Evolutionary conservation across 2,797 vertebrate species (phyloP), one percentile per base, ranked within the genome.

Genomic region (Bradypus variegatus): DNA sequence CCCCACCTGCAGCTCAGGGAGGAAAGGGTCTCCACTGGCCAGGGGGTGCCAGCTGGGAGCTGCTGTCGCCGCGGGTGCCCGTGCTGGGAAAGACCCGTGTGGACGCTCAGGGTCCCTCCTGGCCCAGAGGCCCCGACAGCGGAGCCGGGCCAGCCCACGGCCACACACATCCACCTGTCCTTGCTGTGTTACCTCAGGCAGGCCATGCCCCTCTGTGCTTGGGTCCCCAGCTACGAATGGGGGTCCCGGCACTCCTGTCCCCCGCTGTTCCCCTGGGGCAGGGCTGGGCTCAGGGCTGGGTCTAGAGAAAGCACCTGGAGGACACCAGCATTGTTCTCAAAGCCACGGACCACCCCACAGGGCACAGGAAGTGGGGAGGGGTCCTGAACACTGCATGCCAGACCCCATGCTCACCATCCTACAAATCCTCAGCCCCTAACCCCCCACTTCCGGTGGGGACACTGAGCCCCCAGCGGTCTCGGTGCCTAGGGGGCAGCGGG

Each of bases 41-140:
- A n/a, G 45, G 31, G 36, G 1, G 29, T 25, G 27, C 21, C 3
- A 1, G 55, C n/a, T 41, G 29, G 36, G 76, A 0, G 1, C 23
- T 25, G 38, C 23, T n/a, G 58, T 16, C 70, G 23, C 15, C 48
- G 5, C 4, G 6, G 55, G 65, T 8, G 41, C 45, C 12, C n/a
- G 36, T 29, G 36, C 58, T 27, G 45, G 69, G 55, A 58, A 60
- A 73, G 82, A 72, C 7, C 38, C n/a, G 58, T 1, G 3, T 0
- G 38, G 45, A 8, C 70, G 18, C 58, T 78, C 18, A 33, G n/a
- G 86, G 76, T 70, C n/a, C 16, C 45, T 33, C 45, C 48, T 38
- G 38, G 60, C 27, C 31, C 45, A 45, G 82, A 76, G 55, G 41
- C 41, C 41, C 60, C 38, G 58, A 19, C 13, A 45, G 65, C 55